These are phyloP conservation scores for Eumaeus atala DNA, from an alignment of 1,140 invertebrate genomes.

Conservation along the genomic window DNA sequence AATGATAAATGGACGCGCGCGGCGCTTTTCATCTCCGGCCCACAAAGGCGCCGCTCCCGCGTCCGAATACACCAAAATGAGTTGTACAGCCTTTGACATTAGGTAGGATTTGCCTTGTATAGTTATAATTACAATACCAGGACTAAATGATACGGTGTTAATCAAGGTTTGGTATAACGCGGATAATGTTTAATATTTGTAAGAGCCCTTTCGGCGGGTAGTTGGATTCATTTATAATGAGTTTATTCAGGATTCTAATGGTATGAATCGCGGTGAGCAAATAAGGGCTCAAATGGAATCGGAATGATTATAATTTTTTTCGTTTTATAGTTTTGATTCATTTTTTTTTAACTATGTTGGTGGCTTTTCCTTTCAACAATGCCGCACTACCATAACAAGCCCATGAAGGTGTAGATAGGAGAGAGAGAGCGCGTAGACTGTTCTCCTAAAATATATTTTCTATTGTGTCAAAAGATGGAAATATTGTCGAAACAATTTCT, in stretches of 20 bases:
- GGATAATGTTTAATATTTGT: conserved; percentile 70
- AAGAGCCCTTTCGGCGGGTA: conserved; percentile 66
- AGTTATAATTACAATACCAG: conserved; percentile 63
- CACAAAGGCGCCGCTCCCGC: conserved; percentile 56
- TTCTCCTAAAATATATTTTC: no score
- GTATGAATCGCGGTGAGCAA: conserved; percentile 69
- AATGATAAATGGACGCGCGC: conserved; percentile 68
- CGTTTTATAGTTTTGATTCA: not conserved
- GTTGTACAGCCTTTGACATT: conserved; percentile 23
- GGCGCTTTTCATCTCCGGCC: conserved; percentile 64
- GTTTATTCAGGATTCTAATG: conserved; percentile 69
- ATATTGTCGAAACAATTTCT: no score
- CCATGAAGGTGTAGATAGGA: no score
- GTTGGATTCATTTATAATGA: conserved; percentile 65
- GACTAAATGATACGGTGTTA: conserved; percentile 73
- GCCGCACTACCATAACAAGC: no score
- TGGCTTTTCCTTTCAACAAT: no score
- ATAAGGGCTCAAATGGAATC: conserved; percentile 42
- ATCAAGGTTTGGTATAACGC: conserved; percentile 68
- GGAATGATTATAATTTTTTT: conserved; percentile 14
- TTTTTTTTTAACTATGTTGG: no score
- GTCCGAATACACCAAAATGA: conserved; percentile 24
- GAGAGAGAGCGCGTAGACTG: no score
- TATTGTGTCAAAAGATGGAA: no score
- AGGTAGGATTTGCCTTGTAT: conserved; percentile 24